These are phyloP conservation scores for Agrilus cyanescens DNA, from an alignment of 2,888 invertebrate species.

Conservation along the genomic window DNA sequence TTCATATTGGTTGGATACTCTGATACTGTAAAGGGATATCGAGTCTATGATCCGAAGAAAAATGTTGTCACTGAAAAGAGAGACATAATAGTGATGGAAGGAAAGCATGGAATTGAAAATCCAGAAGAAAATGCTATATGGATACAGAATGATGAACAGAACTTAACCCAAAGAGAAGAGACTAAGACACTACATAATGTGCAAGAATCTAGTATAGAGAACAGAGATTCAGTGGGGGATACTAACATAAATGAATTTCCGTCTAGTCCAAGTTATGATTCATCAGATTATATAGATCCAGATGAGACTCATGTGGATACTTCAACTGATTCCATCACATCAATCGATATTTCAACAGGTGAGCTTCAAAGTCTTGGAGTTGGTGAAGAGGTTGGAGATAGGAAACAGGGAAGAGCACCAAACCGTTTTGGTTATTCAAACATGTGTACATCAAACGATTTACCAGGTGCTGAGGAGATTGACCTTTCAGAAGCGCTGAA, in stretches of 20 bases:
- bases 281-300: no score
- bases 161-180: no score
- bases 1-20: no score
- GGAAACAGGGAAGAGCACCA: conserved; percentile 13
- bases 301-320: no score
- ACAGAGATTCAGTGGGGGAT: conserved; percentile 10
- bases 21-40: neutral
- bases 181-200: neutral
- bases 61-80: conserved; percentile 7
- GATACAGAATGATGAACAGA: no score
- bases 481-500: conserved; percentile 17
- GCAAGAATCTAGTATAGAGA: conserved; percentile 2
- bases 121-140: no score
- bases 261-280: no score
- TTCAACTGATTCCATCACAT: no score
- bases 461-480: conserved; percentile 11
- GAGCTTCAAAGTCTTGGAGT: no score
- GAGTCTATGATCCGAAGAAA: conserved; percentile 10
- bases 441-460: conserved; percentile 9
- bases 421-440: conserved; percentile 17
- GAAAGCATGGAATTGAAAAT: no score
- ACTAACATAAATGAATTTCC: conserved; percentile 2
- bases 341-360: no score
- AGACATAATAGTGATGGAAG: conserved; percentile 13
- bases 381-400: conserved; percentile 13